Base-by-base conservation (phyloP, 2,888 invertebrate genomes). In the Boloria euphrosyne region DNA sequence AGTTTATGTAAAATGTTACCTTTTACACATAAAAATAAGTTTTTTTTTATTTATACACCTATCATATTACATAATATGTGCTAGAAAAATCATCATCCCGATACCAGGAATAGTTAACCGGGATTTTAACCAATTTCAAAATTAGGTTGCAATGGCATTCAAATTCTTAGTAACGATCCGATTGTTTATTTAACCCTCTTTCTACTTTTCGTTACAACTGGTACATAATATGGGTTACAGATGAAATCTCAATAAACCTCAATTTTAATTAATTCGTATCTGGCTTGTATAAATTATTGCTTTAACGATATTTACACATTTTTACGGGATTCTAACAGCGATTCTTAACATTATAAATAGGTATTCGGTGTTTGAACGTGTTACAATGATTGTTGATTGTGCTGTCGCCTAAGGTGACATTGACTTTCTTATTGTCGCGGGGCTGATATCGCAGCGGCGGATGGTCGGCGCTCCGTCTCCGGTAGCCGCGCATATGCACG, bases 381-480 rank as follows among this genome's bases (percentile, higher is more conserved):
- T 7, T 31, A 7, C n/a, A 38, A 31, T n/a, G 65, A 77, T 78
- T 77, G 80, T 78, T 76, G 76, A 75, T 79, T 79, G 81, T 81
- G 27, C 81, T 75, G 77, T 77, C 78, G 82, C 78, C 74, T 80
- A 75, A 78, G 78, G 81, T 88, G 91, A 90, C 91, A 91, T 90
- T 92, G 91, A 89, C 87, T 90, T 89, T 90, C 87, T 88, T 87
- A 82, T 80, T 81, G 86, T 80, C 80, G 80, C 73, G 79, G 79
- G 78, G 75, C 76, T 85, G 87, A 85, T 86, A 84, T 81, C 79
- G 78, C 73, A 71, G 70, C 70, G 63, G 75, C 70, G 73, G 67
- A 70, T 71, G 71, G 67, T 63, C 52, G 50, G 76, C 68, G 75
- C 75, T 79, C 77, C 72, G 49, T 75, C 75, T 79, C 77, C 72